phyloP scores from a whole-genome alignment of 2,797 vertebrate species.

The Knipowitschia caucasica region DNA sequence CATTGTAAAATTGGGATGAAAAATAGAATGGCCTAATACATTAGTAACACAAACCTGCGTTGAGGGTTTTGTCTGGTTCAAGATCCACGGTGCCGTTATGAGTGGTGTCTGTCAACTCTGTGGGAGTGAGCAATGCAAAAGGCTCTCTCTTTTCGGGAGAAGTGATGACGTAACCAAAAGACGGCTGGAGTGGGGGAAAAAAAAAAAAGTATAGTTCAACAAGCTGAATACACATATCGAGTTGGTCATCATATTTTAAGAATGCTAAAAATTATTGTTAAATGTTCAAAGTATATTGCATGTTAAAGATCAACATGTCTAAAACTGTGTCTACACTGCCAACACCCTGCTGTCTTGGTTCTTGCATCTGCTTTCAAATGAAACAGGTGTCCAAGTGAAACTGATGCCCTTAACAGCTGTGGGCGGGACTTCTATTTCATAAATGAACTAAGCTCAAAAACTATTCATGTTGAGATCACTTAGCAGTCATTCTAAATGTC shows the following conservation, averaged over 20 bases:
- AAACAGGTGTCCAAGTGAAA: too few species aligned
- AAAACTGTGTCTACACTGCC: too few species aligned
- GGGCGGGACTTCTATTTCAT: too few species aligned
- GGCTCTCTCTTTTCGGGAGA: constrained; percentile 92
- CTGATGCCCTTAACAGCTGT: too few species aligned
- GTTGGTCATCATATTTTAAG: not conserved
- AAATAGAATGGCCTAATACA: not conserved
- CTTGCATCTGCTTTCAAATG: too few species aligned
- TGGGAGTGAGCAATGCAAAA: constrained; percentile 81
- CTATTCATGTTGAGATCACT: too few species aligned
- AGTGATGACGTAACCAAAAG: constrained; percentile 93
- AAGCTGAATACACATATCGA: not conserved
- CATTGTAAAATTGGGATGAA: not conserved
- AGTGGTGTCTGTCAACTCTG: constrained; percentile 66
- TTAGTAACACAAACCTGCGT: constrained; percentile 75
- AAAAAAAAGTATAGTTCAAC: not conserved
- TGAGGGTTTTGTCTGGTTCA: constrained; percentile 70
- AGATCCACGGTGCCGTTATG: constrained; percentile 57
- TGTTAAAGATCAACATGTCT: too few species aligned
- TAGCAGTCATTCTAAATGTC: too few species aligned
- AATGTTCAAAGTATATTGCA: too few species aligned
- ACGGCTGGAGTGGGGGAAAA: constrained; percentile 82
- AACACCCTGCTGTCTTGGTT: too few species aligned
- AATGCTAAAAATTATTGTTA: not conserved
- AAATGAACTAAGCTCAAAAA: too few species aligned